Base-by-base conservation (phyloP, 2,113 vertebrate genomes). In the Bungarus multicinctus region DNA sequence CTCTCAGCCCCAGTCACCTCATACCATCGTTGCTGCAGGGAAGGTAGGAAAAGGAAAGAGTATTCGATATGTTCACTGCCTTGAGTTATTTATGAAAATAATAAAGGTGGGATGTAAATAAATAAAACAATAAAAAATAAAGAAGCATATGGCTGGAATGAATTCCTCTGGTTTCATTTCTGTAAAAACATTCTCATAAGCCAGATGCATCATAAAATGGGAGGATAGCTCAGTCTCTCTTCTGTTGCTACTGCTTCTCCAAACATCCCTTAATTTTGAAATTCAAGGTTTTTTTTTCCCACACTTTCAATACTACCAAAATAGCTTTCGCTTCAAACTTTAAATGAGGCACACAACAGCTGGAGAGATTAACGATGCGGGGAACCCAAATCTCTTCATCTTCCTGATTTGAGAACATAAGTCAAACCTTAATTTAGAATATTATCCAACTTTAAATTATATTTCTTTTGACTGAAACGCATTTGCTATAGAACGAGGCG, bases 341-440 rank as follows among this genome's bases (percentile, higher is more conserved):
- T 92, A 91, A 16, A 1, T 52, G 86, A 90, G 88, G 87, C 90
- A 88, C 50, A 89, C 1, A 93, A 52, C 74, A 88, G 45, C 88
- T 91, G 93, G 93, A 94, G 94, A 86, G 85, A 3, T 3, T 58
- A 94, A 90, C 34, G 93, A 94, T 95, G 90, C 54, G 93, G 94
- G 95, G 95, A 96, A 92, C 85, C 88, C 69, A 30, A 22, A 2
- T 16, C 86, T 94, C 94, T 93, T 94, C 27, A 34, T 89, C 86
- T 87, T 90, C 94, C 50, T 93, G 92, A 92, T 93, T 96, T 93
- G 93, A 34, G 93, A 95, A 93, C 39, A 0, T 47, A 89, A 94
- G 34, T 93, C 94, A 88, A 89, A 57, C 22, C 93, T 95, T 94
- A 93, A 96, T 93, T 93, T 93, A 94, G 93, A 96, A 90, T 12